Evolutionary conservation across 2,113 vertebrate genomes (phyloP), one percentile per base, ranked within the genome.

Genomic region (Paraplagusia blochii): DNA sequence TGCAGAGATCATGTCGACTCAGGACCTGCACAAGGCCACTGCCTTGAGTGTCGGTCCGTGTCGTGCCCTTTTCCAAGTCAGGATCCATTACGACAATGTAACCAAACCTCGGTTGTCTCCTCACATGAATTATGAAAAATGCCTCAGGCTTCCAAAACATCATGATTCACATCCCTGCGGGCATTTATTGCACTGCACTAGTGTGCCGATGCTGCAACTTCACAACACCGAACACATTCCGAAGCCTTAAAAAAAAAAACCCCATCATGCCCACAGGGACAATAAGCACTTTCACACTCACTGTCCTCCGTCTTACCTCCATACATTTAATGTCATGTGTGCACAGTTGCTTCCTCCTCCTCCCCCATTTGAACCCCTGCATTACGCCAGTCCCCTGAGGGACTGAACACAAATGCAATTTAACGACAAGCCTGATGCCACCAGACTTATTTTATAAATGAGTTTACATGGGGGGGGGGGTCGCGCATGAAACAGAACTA

Each of bases 321-420:
- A 74, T 75, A 69, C 66, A 80, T 74, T 64, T 70, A 44, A 34
- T 69, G 65, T 57, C 76, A 77, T 69, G 58, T 58, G 60, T 56
- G 68, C 63, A 80, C 56, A 66, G 49, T 57, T 49, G 43, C 65
- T 83, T 45, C 29, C 29, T n/a, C n/a, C n/a, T n/a, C n/a, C n/a
- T n/a, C n/a, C 38, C 73, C 76, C 53, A 63, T 78, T 29, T 79
- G 48, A 80, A 79, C 72, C 40, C 17, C 6, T 18, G 48, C 4
- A 5, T 62, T 66, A 58, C 58, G 53, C 49, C 44, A 43, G 5
- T 18, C 66, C 36, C 58, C 11, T n/a, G 4, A 53, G 36, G 50
- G 45, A 11, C 62, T 51, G 58, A 46, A 16, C 44, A 17, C 3
- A 7, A n/a, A 1, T 36, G 42, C 35, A 49, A 53, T 68, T 71